A percentile compares a stretch with the other conserved stretches of the same genome.
Evolutionary conservation across 2,797 vertebrate genomes (phyloP).

Genomic region (Amphiprion clarkii): DNA sequence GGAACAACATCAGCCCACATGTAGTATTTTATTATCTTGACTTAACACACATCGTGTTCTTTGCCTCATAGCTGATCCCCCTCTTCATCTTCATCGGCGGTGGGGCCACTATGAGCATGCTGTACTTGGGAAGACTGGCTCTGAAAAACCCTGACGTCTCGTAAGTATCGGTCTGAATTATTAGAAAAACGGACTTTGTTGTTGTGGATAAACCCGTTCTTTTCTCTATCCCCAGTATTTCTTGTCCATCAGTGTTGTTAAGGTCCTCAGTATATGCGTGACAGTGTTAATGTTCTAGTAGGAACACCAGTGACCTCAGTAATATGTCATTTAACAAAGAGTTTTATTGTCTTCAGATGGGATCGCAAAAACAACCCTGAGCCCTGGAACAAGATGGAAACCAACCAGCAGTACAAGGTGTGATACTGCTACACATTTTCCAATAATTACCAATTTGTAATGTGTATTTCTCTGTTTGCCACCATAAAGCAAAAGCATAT

Average conservation of each 20-base stretch:
- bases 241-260: background rate
- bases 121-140: slow-evolving; percentile 89
- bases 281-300: background rate
- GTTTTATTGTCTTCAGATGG: slow-evolving; percentile 85
- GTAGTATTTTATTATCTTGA: background rate
- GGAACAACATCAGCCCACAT: too few relatives aligned
- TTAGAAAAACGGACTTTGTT: background rate
- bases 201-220: background rate
- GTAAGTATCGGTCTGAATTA: slow-evolving; percentile 80
- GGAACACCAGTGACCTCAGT: background rate
- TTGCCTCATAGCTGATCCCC: slow-evolving; percentile 88
- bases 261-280: background rate
- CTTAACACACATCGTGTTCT: background rate
- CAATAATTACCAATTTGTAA: background rate
- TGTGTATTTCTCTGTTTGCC: background rate
- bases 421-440: background rate
- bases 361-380: slow-evolving; percentile 96
- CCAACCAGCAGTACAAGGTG: slow-evolving; percentile 95
- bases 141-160: slow-evolving; percentile 91
- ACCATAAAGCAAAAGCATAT: slow-evolving; percentile 1
- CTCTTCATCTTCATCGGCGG: slow-evolving; percentile 94
- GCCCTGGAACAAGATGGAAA: slow-evolving; percentile 92
- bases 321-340: background rate
- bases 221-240: background rate
- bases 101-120: slow-evolving; percentile 85